Evolutionary conservation across 2,888 invertebrate genomes (phyloP), one percentile per base, ranked within the genome.

Genomic region (Vesta saturnalis): DNA sequence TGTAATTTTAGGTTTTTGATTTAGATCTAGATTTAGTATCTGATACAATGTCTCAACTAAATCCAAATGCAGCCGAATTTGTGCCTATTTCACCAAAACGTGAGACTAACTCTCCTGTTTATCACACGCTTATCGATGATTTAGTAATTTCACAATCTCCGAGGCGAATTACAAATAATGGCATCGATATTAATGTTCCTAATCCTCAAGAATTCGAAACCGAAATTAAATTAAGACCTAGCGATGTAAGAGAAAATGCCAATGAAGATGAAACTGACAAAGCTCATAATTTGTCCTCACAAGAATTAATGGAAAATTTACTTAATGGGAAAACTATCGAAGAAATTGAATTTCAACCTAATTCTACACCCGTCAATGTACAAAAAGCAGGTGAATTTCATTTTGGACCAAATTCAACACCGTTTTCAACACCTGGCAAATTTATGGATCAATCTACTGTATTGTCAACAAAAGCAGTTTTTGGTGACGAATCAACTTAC

Each of bases 21-120:
- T 73, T 76, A 47, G 70, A 64, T 61, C 47, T 72, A 58, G 73
- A 74, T 64, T 80, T 82, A 55, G 81, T 86, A 77, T 89, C 89
- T 79, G 89, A 91, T 85, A 91, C 90, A 85, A 87, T 87, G 82
- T 94, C 92, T 49, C 92, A 91, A 68, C 83, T 94, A 74, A 95
- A 94, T 85, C 94, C 94, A 0, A 90, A 94, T 78, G 94, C 94
- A 15, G 91, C 92, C n/a, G 94, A 93, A 84, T 94, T 94, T 83
- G 88, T 94, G 67, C 94, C 94, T 4, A 84, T 87, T 3, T 89
- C 90, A 4, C 89, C 90, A 0, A 88, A 89, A 43, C 82, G 85
- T 0, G 84, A 84, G 14, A 85, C 85, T 19, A 84, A 85, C 6
- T 86, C 87, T 4, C 83, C 86, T 35, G 80, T 80, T 5, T 80